phyloP scores from a whole-genome alignment of 2,113 vertebrate genomes.

The Tupaia tana region DNA sequence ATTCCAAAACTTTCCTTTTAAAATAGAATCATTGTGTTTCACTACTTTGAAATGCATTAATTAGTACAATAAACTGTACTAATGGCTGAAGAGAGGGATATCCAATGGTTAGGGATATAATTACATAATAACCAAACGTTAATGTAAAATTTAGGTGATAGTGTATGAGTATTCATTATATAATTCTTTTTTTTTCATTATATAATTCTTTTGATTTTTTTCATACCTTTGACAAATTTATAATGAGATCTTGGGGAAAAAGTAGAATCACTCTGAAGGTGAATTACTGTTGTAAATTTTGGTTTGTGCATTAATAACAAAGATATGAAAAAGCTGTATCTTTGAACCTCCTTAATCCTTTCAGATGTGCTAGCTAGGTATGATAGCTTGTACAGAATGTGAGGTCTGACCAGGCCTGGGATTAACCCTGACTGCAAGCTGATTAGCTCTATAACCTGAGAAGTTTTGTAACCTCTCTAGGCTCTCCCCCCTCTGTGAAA shows the following conservation, averaged over 20 bases:
- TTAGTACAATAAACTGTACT: not conserved
- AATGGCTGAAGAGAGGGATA: not conserved
- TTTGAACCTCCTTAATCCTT: not conserved
- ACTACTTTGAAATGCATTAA: not conserved
- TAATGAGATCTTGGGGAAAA: not conserved
- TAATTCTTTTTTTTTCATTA: not conserved
- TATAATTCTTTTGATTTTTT: not conserved
- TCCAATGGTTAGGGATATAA: not conserved
- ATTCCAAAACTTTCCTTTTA: not conserved
- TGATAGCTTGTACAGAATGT: not conserved
- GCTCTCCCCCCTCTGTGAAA: not conserved
- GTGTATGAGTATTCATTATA: not conserved
- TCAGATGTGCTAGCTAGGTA: not conserved
- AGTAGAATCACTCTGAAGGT: slow-evolving; percentile 18
- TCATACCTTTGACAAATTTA: not conserved
- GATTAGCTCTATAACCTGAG: not conserved
- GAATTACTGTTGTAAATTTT: slow-evolving; percentile 38
- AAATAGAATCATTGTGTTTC: slow-evolving; percentile 17
- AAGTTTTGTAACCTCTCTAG: slow-evolving; percentile 24
- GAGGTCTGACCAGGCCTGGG: not conserved
- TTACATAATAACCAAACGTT: slow-evolving; percentile 1
- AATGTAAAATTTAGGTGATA: not conserved
- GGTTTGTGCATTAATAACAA: not conserved
- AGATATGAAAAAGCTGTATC: not conserved
- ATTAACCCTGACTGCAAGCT: not conserved